A percentile compares a stretch with the other conserved stretches of the same genome.
These are phyloP conservation scores for Seira sanloemensis DNA, from an alignment of 2,888 invertebrate genomes.

Conservation along the genomic window DNA sequence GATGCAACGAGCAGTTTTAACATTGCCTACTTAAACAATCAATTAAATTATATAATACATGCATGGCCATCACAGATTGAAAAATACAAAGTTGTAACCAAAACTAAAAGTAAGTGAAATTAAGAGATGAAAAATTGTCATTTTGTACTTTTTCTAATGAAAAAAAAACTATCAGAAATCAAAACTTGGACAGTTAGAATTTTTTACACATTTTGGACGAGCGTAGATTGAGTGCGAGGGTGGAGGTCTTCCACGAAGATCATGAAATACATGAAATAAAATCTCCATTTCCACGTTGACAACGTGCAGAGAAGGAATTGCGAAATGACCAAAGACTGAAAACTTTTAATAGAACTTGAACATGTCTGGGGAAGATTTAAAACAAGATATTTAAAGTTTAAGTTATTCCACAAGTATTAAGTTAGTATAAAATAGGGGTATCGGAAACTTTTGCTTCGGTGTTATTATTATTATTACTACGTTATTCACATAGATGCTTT, in stretches of 20 bases:
- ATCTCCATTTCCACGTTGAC: neutral
- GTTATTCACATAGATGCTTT: too few relatives aligned
- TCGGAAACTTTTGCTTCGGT: neutral
- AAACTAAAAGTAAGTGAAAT: neutral
- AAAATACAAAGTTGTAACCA: too few relatives aligned
- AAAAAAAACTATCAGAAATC: neutral
- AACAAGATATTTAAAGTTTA: neutral
- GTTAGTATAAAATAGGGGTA: neutral
- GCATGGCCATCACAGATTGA: neutral
- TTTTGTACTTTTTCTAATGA: neutral
- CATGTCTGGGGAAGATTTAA: neutral
- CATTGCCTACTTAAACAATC: neutral
- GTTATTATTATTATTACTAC: too few relatives aligned
- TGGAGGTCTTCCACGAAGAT: neutral
- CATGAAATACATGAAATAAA: too few relatives aligned
- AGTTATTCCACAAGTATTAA: neutral
- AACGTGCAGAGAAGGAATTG: neutral
- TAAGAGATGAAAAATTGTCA: neutral
- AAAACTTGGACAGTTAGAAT: too few relatives aligned
- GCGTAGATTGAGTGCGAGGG: too few relatives aligned
- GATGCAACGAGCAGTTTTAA: too few relatives aligned
- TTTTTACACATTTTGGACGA: too few relatives aligned
- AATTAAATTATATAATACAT: neutral
- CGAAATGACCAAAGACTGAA: neutral
- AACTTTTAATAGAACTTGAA: neutral